A percentile compares a stretch with the other conserved stretches of the same genome.
Evolutionary conservation across 1,140 invertebrate species (phyloP).

Genomic region (Tribolium madens): DNA sequence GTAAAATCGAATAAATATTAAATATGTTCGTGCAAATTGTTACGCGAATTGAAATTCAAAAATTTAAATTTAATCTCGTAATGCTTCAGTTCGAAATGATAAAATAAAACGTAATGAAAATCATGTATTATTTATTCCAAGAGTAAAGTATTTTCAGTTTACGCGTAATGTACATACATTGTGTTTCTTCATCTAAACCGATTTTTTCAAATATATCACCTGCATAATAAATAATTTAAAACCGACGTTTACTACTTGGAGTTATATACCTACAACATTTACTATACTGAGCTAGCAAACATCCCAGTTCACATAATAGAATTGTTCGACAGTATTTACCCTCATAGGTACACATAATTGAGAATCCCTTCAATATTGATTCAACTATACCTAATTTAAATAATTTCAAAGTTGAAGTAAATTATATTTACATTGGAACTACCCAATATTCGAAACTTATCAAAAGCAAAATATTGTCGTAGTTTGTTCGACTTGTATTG

Average conservation of each 20-base stretch:
- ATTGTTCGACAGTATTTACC: neutral
- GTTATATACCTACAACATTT: too few relatives aligned
- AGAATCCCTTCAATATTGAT: neutral
- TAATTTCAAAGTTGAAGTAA: neutral
- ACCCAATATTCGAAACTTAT: neutral
- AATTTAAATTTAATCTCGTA: slow-evolving; percentile 36
- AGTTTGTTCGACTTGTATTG: neutral
- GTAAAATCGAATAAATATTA: slow-evolving; percentile 25
- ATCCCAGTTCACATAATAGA: neutral
- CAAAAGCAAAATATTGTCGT: neutral
- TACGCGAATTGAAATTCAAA: slow-evolving; percentile 15
- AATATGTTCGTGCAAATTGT: slow-evolving; percentile 30
- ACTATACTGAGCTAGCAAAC: too few relatives aligned
- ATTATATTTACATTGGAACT: neutral
- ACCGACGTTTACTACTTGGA: too few relatives aligned
- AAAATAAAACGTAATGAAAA: slow-evolving; percentile 27
- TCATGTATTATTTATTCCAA: slow-evolving; percentile 20
- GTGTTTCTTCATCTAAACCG: neutral
- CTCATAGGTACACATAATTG: neutral
- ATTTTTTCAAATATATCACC: neutral
- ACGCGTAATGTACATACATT: slow-evolving; percentile 13
- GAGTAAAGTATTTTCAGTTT: slow-evolving; percentile 11
- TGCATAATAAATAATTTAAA: too few relatives aligned
- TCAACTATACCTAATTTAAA: neutral
- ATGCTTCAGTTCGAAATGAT: slow-evolving; percentile 13